Evolutionary conservation across 2,888 invertebrate genomes (phyloP).

Genomic region (Unio pictorum): DNA sequence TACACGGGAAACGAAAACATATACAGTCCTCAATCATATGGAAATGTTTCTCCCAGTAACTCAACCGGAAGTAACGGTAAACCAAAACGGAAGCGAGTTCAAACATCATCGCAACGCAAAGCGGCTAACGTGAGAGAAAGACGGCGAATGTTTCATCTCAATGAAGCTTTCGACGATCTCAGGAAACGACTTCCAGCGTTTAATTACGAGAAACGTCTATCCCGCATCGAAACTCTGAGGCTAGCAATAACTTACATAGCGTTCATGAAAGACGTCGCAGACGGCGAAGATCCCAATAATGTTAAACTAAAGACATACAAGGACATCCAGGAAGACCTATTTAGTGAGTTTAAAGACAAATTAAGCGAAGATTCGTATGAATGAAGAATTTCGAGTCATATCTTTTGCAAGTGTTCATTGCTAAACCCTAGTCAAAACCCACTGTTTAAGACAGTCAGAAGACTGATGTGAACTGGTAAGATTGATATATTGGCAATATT

Average conservation of each 20-base stretch:
- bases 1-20: constrained; percentile 25
- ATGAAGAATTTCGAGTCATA: too few species aligned
- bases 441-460: too few species aligned
- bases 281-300: constrained; percentile 56
- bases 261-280: constrained; percentile 90
- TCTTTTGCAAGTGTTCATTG: too few species aligned
- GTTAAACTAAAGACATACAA: constrained; percentile 39
- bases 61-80: constrained; percentile 25
- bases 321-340: constrained; percentile 9
- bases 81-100: constrained; percentile 61
- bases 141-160: constrained; percentile 62
- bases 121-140: constrained; percentile 65
- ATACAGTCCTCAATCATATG: constrained; percentile 14
- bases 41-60: constrained; percentile 19
- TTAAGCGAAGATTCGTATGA: not conserved
- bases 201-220: constrained; percentile 65
- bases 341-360: constrained; percentile 8
- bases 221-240: constrained; percentile 84
- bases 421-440: too few species aligned
- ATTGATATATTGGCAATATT: too few species aligned
- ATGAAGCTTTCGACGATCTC: constrained; percentile 62
- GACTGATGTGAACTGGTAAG: too few species aligned
- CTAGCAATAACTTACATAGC: constrained; percentile 96
- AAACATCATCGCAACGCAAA: constrained; percentile 56
- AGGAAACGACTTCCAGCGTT: constrained; percentile 63